Conservation (phyloP, 1,140 invertebrate species). For the Augochlora pura region DNA sequence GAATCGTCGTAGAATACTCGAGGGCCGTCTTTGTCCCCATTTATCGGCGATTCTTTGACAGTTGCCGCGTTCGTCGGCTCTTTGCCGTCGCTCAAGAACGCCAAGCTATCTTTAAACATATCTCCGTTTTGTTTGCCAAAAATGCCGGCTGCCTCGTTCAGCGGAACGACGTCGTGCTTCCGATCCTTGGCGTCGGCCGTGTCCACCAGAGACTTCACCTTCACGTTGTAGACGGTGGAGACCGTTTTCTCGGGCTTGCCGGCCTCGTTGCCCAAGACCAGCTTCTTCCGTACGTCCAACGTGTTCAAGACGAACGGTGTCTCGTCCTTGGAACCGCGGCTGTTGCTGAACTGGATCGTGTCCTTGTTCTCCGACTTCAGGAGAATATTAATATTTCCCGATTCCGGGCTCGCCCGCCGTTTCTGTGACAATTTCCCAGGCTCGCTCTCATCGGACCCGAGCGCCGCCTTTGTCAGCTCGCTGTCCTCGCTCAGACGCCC, state of each 20-base stretch:
- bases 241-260: conserved; percentile 8
- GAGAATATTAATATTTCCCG: conserved; percentile 21
- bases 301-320: conserved; percentile 13
- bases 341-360: conserved; percentile 19
- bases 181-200: not conserved
- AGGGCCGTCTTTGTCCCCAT: not conserved
- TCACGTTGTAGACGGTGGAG: conserved; percentile 3
- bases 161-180: not conserved
- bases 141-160: not conserved
- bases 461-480: conserved; percentile 1
- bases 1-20: not conserved
- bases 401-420: not conserved
- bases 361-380: conserved; percentile 32
- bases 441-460: not conserved
- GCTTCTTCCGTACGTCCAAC: conserved; percentile 25
- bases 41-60: conserved; percentile 6
- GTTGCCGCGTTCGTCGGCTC: not conserved
- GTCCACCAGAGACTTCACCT: not conserved
- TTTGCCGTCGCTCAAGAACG: not conserved
- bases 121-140: not conserved
- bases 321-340: not conserved
- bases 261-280: not conserved
- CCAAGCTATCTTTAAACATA: not conserved
- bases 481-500: conserved; percentile 34
- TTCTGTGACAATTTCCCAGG: conserved; percentile 18